These are phyloP conservation scores for Columbina picui DNA, from an alignment of 2,113 vertebrate species.

Conservation along the genomic window DNA sequence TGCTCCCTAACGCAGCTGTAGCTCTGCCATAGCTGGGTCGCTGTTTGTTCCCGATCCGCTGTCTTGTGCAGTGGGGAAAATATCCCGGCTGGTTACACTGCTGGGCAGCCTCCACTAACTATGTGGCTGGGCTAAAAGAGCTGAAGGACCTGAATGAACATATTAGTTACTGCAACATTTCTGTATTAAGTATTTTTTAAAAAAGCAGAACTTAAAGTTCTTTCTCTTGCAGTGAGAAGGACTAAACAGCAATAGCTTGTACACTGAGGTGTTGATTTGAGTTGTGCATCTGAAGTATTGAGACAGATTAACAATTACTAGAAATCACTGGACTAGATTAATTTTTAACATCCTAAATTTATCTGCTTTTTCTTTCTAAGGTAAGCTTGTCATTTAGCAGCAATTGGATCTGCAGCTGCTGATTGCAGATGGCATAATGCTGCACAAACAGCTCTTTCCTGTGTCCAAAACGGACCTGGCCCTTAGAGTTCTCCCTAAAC, in stretches of 20 bases:
- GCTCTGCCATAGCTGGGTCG: rapidly evolving
- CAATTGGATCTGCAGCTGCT: not conserved
- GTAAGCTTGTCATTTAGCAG: conserved; percentile 15
- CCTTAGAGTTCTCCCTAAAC: conserved; percentile 21
- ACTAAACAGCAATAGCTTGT: not conserved
- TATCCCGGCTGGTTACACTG: rapidly evolving
- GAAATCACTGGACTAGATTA: not conserved
- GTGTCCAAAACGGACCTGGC: conserved; percentile 22
- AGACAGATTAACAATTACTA: not conserved
- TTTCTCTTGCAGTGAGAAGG: not conserved
- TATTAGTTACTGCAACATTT: not conserved
- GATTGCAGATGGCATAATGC: conserved; percentile 23
- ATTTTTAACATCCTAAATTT: not conserved
- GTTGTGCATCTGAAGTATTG: not conserved
- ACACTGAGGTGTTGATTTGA: not conserved
- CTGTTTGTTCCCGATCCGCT: not conserved
- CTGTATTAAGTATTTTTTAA: not conserved
- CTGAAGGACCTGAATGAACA: not conserved
- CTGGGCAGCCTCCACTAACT: not conserved
- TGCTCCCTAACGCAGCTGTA: not conserved
- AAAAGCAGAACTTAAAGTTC: not conserved
- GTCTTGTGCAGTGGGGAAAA: not conserved
- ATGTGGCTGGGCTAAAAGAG: not conserved
- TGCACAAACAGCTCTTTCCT: conserved; percentile 26
- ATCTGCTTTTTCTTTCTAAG: not conserved